Evolutionary conservation across 2,888 invertebrate genomes (phyloP), one percentile per base, ranked within the genome.

Genomic region (Epirrita christyi): DNA sequence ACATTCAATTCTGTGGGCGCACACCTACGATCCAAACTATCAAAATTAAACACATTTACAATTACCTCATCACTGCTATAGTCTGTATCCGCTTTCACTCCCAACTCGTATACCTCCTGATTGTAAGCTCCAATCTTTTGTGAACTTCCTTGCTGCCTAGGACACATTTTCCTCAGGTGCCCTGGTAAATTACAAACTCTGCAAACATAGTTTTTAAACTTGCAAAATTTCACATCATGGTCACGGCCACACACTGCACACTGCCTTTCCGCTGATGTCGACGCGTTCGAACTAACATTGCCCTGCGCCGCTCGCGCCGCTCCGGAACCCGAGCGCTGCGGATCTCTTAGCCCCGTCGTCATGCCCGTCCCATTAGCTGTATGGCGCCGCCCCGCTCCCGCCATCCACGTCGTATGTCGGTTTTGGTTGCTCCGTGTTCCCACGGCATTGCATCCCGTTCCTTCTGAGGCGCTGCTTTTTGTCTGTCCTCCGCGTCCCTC

Each of bases 81-180:
- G 27, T 46, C 53, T n/a, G 44, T 36, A 5, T 53, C 53, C 21
- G 38, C 9, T 42, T 34, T 6, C 28, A 29, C 28, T 34, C 34
- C 28, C 5, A 36, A 3, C 34, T 37, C 13, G 15, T 27, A 21
- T 0, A 28, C 11, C 11, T 46, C 13, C 27, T 27, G 34, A 27
- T 32, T 46, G 10, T 44, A 15, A 1, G 53, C 28, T 5, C 7
- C n/a, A 7, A 37, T 27, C 13, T 27, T 21, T 7, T 7, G 13
- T 38, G 38, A 13, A 2, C 9, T 11, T 38, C 14, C 21, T 7
- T 27, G 11, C 11, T 8, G 27, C 21, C 37, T n/a, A 11, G 61
- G 56, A 36, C 64, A 68, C 45, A 63, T 47, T 6, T 54, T 50
- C 8, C 41, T 51, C n/a, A 66, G 34, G 38, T 61, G 66, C 0